These are phyloP conservation scores for Aphis craccivora DNA, from an alignment of 1,140 invertebrate species.

Conservation along the genomic window DNA sequence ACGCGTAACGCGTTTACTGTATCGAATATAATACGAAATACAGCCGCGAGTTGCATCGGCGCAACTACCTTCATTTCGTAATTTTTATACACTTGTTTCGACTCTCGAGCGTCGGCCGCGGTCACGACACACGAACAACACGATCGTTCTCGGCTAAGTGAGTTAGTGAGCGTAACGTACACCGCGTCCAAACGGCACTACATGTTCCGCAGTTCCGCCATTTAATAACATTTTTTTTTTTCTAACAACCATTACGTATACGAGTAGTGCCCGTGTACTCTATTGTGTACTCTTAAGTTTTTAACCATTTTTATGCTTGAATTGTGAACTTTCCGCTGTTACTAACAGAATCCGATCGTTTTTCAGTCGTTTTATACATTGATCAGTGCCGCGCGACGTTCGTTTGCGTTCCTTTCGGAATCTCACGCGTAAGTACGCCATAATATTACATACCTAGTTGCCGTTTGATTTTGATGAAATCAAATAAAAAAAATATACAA, in stretches of 20 bases:
- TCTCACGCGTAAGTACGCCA: background rate
- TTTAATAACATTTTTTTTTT: background rate
- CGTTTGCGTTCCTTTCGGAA: background rate
- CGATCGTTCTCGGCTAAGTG: background rate
- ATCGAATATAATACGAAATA: too few relatives aligned
- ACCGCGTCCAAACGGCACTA: background rate
- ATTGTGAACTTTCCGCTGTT: background rate
- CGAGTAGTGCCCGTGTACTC: background rate
- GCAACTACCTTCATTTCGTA: background rate
- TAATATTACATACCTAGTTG: background rate
- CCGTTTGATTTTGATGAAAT: background rate
- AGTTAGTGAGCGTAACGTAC: background rate
- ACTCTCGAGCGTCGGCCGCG: background rate
- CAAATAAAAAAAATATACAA: background rate
- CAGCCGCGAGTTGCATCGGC: too few relatives aligned
- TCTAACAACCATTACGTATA: background rate
- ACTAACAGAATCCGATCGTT: background rate
- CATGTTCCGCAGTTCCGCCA: background rate
- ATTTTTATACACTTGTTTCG: background rate
- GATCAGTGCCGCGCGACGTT: background rate
- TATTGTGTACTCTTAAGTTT: background rate
- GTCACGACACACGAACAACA: background rate
- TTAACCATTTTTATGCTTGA: background rate
- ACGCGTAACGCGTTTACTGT: background rate
- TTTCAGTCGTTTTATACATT: background rate